Percentiles rank a stretch among this genome's conserved stretches.
phyloP scores from a whole-genome alignment of 2,797 vertebrate species.

The Limnodromus scolopaceus region DNA sequence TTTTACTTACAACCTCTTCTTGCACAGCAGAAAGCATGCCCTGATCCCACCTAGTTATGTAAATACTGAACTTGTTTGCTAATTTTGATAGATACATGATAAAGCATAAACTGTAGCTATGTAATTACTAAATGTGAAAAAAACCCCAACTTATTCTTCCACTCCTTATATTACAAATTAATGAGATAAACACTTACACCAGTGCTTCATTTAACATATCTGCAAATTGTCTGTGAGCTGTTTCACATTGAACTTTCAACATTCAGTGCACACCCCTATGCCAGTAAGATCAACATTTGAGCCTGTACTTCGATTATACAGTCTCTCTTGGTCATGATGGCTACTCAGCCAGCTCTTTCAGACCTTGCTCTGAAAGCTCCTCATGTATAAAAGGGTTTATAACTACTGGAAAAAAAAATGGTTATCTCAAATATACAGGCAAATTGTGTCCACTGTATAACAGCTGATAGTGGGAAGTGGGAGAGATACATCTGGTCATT shows the following conservation, averaged over 20 bases:
- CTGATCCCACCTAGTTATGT: neutral
- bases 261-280: neutral
- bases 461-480: neutral
- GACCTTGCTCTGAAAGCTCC: neutral
- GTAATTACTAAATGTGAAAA: neutral
- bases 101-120: neutral
- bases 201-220: neutral
- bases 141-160: neutral
- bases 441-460: neutral
- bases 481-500: neutral
- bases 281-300: neutral
- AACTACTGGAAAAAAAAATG: neutral
- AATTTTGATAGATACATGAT: neutral
- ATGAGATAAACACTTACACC: neutral
- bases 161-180: neutral
- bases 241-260: neutral
- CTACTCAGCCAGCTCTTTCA: neutral
- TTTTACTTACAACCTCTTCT: neutral
- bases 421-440: neutral
- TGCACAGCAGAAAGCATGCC: neutral
- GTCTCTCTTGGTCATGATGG: neutral
- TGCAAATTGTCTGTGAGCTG: neutral
- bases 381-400: neutral
- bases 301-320: neutral
- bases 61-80: neutral